Percentiles rank a stretch among this genome's conserved stretches.
phyloP scores from a whole-genome alignment of 2,113 vertebrate genomes.

The Sebastes fasciatus region DNA sequence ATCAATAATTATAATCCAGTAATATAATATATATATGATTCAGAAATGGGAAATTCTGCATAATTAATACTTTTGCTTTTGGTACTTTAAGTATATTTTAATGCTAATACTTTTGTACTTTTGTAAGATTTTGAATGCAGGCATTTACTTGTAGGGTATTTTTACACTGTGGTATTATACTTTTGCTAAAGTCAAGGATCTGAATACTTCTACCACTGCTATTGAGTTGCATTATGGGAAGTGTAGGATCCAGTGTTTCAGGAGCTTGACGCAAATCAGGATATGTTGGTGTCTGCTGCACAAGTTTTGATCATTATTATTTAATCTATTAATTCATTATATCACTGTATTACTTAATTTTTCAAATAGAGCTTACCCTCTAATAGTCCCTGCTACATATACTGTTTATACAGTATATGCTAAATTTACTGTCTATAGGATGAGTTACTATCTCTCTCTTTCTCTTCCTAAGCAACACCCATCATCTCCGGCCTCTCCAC shows the following conservation, averaged over 20 bases:
- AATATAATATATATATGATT: too few relatives aligned
- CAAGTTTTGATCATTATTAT: not conserved
- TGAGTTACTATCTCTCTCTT: not conserved
- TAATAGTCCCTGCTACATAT: not conserved
- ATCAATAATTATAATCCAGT: too few relatives aligned
- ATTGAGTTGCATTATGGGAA: not conserved
- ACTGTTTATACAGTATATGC: not conserved
- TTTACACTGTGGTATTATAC: too few relatives aligned
- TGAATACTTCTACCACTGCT: too few relatives aligned
- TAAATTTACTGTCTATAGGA: not conserved
- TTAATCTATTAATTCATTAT: not conserved
- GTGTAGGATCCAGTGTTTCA: not conserved
- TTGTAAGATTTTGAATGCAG: too few relatives aligned
- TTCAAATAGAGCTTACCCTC: not conserved
- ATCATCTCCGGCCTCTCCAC: not conserved
- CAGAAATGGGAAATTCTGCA: too few relatives aligned
- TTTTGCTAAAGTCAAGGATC: too few relatives aligned
- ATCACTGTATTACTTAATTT: not conserved
- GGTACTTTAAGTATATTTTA: too few relatives aligned
- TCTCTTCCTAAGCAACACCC: slow-evolving; percentile 33
- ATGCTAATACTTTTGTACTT: too few relatives aligned
- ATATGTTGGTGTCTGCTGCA: not conserved
- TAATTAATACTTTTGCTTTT: too few relatives aligned
- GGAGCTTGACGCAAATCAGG: not conserved
- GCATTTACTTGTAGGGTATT: too few relatives aligned